Conservation (phyloP, 2,797 vertebrate genomes). For the Sebastes goodei region DNA sequence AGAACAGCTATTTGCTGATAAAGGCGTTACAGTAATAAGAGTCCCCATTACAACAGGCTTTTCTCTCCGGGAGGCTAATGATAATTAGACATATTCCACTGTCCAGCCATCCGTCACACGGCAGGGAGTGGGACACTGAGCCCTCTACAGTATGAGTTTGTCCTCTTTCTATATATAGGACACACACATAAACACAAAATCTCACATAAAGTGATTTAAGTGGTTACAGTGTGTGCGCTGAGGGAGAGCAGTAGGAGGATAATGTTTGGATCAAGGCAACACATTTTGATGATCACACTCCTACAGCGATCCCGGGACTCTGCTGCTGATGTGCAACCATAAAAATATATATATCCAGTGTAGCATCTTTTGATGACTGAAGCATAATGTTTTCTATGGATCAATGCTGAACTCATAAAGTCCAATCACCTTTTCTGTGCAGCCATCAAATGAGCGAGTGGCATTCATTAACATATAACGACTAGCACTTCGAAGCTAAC, state of each 20-base stretch:
- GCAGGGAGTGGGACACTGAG: conserved; percentile 56
- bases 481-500: not conserved
- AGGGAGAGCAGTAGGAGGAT: conserved; percentile 14
- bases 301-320: not conserved
- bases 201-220: conserved; percentile 21
- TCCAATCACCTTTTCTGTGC: not conserved
- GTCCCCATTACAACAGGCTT: conserved; percentile 55
- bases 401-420: conserved; percentile 29
- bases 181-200: conserved; percentile 10
- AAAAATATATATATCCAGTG: conserved; percentile 30
- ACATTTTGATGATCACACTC: conserved; percentile 38
- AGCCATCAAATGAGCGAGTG: not conserved
- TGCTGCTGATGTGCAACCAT: conserved; percentile 29
- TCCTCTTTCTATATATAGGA: conserved; percentile 15
- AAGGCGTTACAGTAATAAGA: conserved; percentile 62
- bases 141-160: not conserved
- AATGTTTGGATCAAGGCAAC: conserved; percentile 36
- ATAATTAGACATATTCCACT: conserved; percentile 67
- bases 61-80: conserved; percentile 71
- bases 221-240: not conserved
- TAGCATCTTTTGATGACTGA: conserved; percentile 33
- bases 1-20: conserved; percentile 51
- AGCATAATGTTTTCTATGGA: conserved; percentile 12
- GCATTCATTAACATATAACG: not conserved
- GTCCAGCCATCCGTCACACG: conserved; percentile 70